Evolutionary conservation across 1,140 invertebrate genomes (phyloP).

Genomic region (Parapsyche elsis): DNA sequence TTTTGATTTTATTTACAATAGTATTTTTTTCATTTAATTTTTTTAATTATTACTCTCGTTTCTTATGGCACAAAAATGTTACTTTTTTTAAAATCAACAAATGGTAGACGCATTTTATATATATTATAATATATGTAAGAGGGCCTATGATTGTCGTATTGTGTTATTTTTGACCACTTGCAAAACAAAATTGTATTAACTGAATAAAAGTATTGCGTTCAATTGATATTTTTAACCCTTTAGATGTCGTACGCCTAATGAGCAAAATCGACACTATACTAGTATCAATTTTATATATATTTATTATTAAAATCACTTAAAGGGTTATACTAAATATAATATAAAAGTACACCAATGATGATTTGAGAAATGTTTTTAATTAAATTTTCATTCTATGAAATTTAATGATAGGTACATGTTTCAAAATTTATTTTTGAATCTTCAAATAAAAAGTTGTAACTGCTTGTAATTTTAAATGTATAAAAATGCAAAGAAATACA

Average conservation of each 20-base stretch:
- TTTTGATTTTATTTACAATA: conserved; percentile 9
- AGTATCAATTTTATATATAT: too few species aligned
- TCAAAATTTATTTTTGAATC: too few species aligned
- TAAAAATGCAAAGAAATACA: conserved; percentile 38
- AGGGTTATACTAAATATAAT: not conserved
- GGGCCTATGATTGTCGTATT: conserved; percentile 2
- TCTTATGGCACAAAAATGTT: conserved; percentile 17
- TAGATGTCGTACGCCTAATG: not conserved
- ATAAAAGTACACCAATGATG: too few species aligned
- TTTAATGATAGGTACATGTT: too few species aligned
- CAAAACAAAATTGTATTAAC: not conserved
- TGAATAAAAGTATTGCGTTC: too few species aligned
- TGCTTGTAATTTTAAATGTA: conserved; percentile 18
- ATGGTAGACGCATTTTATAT: not conserved
- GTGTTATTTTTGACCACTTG: conserved; percentile 15
- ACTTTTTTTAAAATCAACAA: not conserved
- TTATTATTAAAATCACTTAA: not conserved
- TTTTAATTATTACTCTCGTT: not conserved
- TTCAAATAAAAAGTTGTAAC: not conserved
- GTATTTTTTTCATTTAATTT: too few species aligned
- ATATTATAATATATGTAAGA: not conserved
- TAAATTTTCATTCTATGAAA: too few species aligned
- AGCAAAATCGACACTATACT: too few species aligned
- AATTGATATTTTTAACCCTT: not conserved
- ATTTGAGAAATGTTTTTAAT: too few species aligned